Evolutionary conservation across 2,888 invertebrate genomes (phyloP).

Genomic region (Archaeoteleia sp.): DNA sequence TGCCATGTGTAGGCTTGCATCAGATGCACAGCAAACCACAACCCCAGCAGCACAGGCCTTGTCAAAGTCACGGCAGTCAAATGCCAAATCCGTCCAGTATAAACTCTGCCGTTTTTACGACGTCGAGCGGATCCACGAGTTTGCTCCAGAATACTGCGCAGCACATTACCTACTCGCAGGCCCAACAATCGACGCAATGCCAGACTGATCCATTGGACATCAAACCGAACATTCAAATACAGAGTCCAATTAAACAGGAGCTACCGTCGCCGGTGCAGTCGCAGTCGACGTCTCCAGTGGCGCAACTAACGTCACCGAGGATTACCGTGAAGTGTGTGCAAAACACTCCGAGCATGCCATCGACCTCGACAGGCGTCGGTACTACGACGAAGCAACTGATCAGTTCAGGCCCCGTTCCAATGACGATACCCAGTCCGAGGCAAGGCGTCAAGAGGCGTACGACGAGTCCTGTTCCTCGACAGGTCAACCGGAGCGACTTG

Average conservation of each 20-base stretch:
- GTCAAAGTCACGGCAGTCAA: slow-evolving; percentile 60
- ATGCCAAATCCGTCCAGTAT: slow-evolving; percentile 70
- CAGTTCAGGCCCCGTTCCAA: slow-evolving; percentile 61
- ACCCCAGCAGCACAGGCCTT: slow-evolving; percentile 47
- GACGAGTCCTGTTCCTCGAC: slow-evolving; percentile 68
- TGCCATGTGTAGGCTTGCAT: slow-evolving; percentile 57
- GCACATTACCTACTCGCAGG: slow-evolving; percentile 52
- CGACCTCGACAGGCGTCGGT: slow-evolving; percentile 49
- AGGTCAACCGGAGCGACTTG: slow-evolving; percentile 72
- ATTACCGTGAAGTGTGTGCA: slow-evolving; percentile 59
- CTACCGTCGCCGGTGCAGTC: slow-evolving; percentile 65
- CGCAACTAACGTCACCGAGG: slow-evolving; percentile 67
- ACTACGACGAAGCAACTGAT: slow-evolving; percentile 60
- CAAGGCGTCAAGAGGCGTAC: slow-evolving; percentile 73
- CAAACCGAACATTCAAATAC: slow-evolving; percentile 64
- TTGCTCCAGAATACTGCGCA: slow-evolving; percentile 55
- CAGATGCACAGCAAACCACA: slow-evolving; percentile 58
- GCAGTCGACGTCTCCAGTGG: slow-evolving; percentile 63
- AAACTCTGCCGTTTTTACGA: slow-evolving; percentile 63
- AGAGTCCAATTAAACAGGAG: slow-evolving; percentile 69
- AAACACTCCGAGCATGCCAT: slow-evolving; percentile 60
- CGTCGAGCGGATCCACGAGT: slow-evolving; percentile 51
- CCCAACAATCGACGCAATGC: slow-evolving; percentile 69
- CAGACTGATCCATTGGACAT: slow-evolving; percentile 70
- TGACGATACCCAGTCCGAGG: slow-evolving; percentile 64